These are phyloP conservation scores for Cairina moschata DNA, from an alignment of 2,113 vertebrate genomes.

Conservation along the genomic window DNA sequence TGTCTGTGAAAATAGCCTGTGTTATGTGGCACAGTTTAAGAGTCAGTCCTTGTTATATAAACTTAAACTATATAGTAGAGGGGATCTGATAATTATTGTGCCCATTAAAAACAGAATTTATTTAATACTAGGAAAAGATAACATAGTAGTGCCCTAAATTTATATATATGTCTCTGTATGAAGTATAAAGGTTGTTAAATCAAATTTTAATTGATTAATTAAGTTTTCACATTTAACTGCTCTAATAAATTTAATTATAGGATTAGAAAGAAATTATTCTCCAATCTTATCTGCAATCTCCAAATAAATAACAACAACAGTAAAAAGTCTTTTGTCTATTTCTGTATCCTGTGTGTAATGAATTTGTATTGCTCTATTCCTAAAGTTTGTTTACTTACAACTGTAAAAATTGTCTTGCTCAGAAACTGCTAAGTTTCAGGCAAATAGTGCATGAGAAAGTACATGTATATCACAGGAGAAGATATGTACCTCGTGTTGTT, in stretches of 20 bases:
- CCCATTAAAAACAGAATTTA: not conserved
- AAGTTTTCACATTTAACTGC: not conserved
- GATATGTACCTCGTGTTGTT: accelerated
- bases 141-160: not conserved
- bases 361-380: not conserved
- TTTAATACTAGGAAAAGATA: constrained; percentile 6
- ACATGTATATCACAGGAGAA: not conserved
- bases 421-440: not conserved
- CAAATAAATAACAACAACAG: not conserved
- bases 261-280: not conserved
- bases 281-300: not conserved
- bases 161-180: not conserved
- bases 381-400: not conserved
- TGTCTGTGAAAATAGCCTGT: not conserved
- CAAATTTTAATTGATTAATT: not conserved
- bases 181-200: not conserved
- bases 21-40: not conserved
- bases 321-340: not conserved
- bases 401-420: not conserved
- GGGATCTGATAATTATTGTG: not conserved
- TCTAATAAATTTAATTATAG: not conserved
- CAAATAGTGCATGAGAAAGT: not conserved
- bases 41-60: not conserved
- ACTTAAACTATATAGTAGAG: not conserved
- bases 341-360: not conserved